Base-by-base conservation (phyloP, 2,113 vertebrate species). In the Takifugu flavidus region DNA sequence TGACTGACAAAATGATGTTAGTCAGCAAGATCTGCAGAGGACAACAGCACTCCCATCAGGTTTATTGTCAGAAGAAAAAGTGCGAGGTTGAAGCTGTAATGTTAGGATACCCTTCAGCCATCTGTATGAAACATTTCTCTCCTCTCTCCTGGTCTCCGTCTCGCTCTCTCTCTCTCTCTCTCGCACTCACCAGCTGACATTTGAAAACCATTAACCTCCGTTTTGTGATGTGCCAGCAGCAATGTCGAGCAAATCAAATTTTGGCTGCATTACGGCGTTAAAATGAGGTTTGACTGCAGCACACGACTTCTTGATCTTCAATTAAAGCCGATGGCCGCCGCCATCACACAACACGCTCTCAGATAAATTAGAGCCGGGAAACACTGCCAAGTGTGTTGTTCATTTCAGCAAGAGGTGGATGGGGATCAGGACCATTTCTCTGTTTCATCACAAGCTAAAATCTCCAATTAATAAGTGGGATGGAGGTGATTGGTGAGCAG, bases 121-220 rank as follows among this genome's bases (percentile, higher is more conserved):
- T 47, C 27, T 39, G 43, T 49, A 65, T 51, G 45, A 46, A 73
- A 54, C 45, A 14, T 3, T 15, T n/a, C 14, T n/a, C 45, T 47
- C 45, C 45, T 43, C 42, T 43, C 42, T 13, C 42, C 42, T 43
- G 6, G 6, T 43, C 42, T 20, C 42, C 4, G 11, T 51, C 65
- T 52, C 65, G 11, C 51, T 54, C 53, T 27, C n/a, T 2, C 15
- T 73, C 43, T 27, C 28, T 54, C 27, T 28, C 26, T 34, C 56
- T 3, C 25, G 3, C 59, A 2, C 57, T 62, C 62, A 25, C 67
- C 53, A 49, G 46, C 66, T 78, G 81, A 74, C 78, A 78, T 83
- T 80, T 76, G 44, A 75, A 78, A 76, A 60, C 60, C 69, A 66
- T 76, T 73, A 80, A 73, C 72, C 69, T 72, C 26, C 4, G 25